Evolutionary conservation across 2,888 invertebrate species (phyloP).

Genomic region (Lymantria monacha): DNA sequence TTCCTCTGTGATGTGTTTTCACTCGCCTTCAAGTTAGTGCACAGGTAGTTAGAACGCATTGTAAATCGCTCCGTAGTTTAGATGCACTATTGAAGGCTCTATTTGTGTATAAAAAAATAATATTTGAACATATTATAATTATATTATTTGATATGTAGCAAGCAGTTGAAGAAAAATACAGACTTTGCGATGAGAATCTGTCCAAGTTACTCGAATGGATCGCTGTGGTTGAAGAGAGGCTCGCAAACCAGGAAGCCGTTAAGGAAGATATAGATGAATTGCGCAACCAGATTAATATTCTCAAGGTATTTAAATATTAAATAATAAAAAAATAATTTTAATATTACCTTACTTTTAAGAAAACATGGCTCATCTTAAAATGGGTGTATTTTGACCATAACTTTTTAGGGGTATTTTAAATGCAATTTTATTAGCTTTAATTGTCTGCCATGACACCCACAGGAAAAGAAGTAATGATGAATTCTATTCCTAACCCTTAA

Average conservation of each 20-base stretch:
- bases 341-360: no score
- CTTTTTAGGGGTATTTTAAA: no score
- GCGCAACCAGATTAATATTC: conserved; percentile 92
- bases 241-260: conserved; percentile 93
- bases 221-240: conserved; percentile 89
- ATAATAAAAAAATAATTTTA: neutral
- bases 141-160: conserved; percentile 83
- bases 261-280: conserved; percentile 93
- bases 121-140: conserved; percentile 13
- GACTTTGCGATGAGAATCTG: conserved; percentile 93
- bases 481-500: no score
- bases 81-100: conserved; percentile 33
- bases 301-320: conserved; percentile 84
- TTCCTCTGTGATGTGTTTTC: neutral
- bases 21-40: conserved; percentile 24
- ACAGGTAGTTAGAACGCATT: conserved; percentile 48
- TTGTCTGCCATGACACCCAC: no score
- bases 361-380: no score
- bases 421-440: no score
- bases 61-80: conserved; percentile 43
- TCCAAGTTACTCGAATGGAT: conserved; percentile 94
- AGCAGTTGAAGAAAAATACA: conserved; percentile 97
- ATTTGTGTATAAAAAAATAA: conserved; percentile 20
- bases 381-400: no score
- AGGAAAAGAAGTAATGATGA: no score